Percentiles rank a stretch among this genome's conserved stretches.
Evolutionary conservation across 2,113 vertebrate genomes (phyloP).

Genomic region (Halcyon malimbica): DNA sequence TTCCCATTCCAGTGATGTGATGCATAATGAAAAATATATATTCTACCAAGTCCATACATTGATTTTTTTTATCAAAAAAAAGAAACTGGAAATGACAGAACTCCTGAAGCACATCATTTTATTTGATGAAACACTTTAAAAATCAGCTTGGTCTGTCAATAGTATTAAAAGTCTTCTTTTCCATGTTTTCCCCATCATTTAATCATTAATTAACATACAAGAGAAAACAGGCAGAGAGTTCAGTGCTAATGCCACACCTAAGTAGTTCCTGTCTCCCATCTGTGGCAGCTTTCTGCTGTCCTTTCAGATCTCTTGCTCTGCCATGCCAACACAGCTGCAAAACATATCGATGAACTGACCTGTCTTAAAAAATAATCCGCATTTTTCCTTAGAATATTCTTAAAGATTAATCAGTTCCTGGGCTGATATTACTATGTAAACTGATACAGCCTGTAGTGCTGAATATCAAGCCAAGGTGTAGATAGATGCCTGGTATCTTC

Average conservation of each 20-base stretch:
- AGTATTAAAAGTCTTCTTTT: background rate
- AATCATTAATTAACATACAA: background rate
- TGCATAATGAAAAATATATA: background rate
- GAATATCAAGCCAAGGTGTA: background rate
- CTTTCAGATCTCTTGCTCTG: background rate
- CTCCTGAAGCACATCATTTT: background rate
- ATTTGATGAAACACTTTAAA: background rate
- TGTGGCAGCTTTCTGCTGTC: background rate
- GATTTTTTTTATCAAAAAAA: background rate
- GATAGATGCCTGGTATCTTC: background rate
- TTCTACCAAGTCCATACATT: background rate
- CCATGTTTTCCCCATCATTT: background rate
- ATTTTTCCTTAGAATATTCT: background rate
- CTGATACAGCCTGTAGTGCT: background rate
- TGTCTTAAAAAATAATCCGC: background rate
- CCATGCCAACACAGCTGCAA: background rate
- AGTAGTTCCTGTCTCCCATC: background rate
- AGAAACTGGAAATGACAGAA: background rate
- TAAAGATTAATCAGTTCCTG: background rate
- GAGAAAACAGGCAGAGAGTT: background rate
- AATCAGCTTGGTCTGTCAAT: background rate
- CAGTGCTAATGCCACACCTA: background rate
- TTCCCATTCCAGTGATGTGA: background rate
- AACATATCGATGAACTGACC: background rate
- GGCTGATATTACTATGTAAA: background rate